Percentiles rank a stretch among this genome's conserved stretches.
These are phyloP conservation scores for Limosa lapponica DNA, from an alignment of 2,797 vertebrate species.

Conservation along the genomic window DNA sequence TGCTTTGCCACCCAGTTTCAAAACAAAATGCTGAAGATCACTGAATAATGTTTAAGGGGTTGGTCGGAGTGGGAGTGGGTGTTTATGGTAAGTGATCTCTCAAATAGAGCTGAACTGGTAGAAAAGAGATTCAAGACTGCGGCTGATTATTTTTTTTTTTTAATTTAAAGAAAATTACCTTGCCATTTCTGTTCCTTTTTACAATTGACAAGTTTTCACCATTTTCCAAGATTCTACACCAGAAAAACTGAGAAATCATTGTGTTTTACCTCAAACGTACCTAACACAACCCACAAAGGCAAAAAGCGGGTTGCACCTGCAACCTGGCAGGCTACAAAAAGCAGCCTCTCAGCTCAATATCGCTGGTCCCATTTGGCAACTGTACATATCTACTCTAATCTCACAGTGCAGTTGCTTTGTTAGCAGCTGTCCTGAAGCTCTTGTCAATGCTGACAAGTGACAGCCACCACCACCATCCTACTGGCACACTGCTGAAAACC, in stretches of 20 bases:
- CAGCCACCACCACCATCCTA: background rate
- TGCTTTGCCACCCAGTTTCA: constrained; percentile 58
- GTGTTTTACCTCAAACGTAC: constrained; percentile 40
- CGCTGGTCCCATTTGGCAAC: background rate
- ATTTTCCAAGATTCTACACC: background rate
- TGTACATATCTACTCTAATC: background rate
- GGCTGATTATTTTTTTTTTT: background rate
- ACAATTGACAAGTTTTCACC: background rate
- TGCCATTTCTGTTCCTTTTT: background rate
- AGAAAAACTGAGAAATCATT: background rate
- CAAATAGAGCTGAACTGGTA: background rate
- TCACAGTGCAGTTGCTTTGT: background rate
- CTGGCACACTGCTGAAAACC: background rate
- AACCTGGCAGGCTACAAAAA: background rate
- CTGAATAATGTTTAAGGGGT: background rate
- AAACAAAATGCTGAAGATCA: constrained; percentile 30
- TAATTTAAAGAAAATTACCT: background rate
- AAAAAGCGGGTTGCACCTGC: constrained; percentile 13
- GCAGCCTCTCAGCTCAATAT: background rate
- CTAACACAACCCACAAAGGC: background rate
- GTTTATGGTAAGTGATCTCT: background rate
- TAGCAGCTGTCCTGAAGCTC: background rate
- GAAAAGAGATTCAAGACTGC: background rate
- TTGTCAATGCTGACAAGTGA: background rate
- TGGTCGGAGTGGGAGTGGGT: background rate